phyloP scores from a whole-genome alignment of 2,888 invertebrate species.

The Latrodectus hesperus region DNA sequence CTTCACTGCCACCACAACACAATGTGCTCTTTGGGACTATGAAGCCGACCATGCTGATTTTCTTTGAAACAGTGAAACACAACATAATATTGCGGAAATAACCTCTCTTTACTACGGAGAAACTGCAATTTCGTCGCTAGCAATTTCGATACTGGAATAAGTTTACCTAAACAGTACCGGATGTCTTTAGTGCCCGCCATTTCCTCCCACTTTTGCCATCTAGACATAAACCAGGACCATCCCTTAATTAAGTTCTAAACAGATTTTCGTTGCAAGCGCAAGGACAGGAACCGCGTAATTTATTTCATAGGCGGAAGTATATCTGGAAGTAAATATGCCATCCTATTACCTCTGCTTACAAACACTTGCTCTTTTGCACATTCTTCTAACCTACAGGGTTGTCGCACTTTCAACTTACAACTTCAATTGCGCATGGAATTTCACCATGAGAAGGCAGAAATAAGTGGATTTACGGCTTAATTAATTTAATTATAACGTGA shows the following conservation, averaged over 20 bases:
- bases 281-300: slow-evolving; percentile 26
- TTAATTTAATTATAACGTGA: neutral
- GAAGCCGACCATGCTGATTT: neutral
- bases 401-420: too few relatives aligned
- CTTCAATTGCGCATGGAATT: neutral
- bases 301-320: slow-evolving; percentile 28
- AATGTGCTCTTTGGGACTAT: neutral
- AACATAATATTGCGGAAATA: slow-evolving; percentile 35
- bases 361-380: too few relatives aligned
- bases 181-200: slow-evolving; percentile 35
- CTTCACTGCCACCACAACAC: neutral
- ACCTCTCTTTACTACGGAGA: slow-evolving; percentile 25
- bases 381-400: too few relatives aligned
- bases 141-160: slow-evolving; percentile 29
- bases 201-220: slow-evolving; percentile 22
- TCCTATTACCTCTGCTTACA: too few relatives aligned
- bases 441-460: neutral
- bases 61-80: neutral
- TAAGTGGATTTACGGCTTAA: neutral
- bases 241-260: slow-evolving; percentile 39
- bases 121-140: slow-evolving; percentile 19
- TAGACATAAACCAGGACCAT: slow-evolving; percentile 1
- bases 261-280: slow-evolving; percentile 19
- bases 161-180: slow-evolving; percentile 18
- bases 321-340: too few relatives aligned